Percentiles rank a stretch among this genome's conserved stretches.
Conservation (phyloP, 2,113 vertebrate species). For the Channa argus region DNA sequence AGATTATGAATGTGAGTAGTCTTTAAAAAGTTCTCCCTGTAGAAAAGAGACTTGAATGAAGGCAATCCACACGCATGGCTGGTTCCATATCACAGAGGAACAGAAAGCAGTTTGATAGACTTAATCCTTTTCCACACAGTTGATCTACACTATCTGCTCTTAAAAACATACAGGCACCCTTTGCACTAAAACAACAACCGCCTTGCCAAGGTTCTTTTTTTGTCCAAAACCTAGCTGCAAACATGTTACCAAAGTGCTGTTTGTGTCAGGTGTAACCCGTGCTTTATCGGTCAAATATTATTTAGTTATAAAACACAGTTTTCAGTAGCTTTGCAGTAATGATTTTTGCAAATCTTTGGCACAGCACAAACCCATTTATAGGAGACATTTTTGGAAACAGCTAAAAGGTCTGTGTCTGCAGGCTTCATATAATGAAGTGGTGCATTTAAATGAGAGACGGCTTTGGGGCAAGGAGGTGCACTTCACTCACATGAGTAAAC, state of each 20-base stretch:
- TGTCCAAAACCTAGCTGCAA: conserved; percentile 11
- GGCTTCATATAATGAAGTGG: conserved; percentile 64
- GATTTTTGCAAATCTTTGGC: conserved; percentile 39
- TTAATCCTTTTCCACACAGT: conserved; percentile 34
- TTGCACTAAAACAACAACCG: neutral
- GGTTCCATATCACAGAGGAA: conserved; percentile 56
- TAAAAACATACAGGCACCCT: conserved; percentile 1
- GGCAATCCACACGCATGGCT: conserved; percentile 41
- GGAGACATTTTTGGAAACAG: conserved; percentile 50
- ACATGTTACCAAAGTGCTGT: neutral
- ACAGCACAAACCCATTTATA: conserved; percentile 48
- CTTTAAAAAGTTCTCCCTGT: conserved; percentile 41
- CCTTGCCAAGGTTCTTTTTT: neutral
- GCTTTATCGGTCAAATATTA: conserved; percentile 30
- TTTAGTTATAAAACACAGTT: conserved; percentile 34
- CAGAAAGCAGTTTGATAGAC: conserved; percentile 48
- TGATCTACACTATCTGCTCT: conserved; percentile 38
- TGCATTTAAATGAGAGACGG: conserved; percentile 63
- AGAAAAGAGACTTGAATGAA: conserved; percentile 52
- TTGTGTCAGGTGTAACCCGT: neutral
- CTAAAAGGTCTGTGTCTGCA: conserved; percentile 50
- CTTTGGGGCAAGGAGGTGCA: conserved; percentile 37
- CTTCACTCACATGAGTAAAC: conserved; percentile 57
- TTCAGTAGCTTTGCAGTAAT: conserved; percentile 43
- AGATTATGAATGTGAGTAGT: conserved; percentile 47